Conservation (phyloP, 2,888 invertebrate genomes). For the Cotesia congregata region DNA sequence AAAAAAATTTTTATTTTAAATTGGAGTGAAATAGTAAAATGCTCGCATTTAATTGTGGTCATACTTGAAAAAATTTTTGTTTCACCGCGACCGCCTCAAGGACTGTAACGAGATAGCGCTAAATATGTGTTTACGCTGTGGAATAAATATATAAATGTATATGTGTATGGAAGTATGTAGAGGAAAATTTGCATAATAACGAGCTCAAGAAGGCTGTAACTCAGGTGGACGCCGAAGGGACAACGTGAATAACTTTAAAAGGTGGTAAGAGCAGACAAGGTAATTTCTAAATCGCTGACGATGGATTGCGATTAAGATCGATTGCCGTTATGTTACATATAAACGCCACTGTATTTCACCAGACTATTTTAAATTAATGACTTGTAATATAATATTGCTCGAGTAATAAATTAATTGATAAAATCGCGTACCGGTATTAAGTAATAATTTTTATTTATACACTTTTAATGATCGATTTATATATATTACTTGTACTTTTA, state of each 20-base stretch:
- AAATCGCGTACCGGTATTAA: neutral
- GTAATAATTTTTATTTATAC: neutral
- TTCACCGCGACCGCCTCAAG: slow-evolving; percentile 25
- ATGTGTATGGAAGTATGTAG: neutral
- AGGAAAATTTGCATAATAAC: slow-evolving; percentile 49
- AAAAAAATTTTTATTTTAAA: no score
- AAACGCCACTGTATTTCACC: neutral
- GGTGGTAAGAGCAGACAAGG: slow-evolving; percentile 25
- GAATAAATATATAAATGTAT: slow-evolving; percentile 14
- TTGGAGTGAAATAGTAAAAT: no score
- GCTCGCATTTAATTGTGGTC: no score
- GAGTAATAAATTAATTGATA: neutral
- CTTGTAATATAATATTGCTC: neutral
- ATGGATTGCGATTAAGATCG: slow-evolving; percentile 9
- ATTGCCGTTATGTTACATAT: neutral
- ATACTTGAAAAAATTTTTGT: neutral
- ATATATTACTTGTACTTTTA: no score
- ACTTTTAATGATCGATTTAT: neutral
- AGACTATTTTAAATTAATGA: slow-evolving; percentile 1
- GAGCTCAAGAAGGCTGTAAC: slow-evolving; percentile 38
- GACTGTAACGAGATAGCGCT: slow-evolving; percentile 27
- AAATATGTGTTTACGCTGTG: neutral
- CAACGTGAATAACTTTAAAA: slow-evolving; percentile 1
- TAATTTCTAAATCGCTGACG: slow-evolving; percentile 45
- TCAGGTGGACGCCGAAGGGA: slow-evolving; percentile 14